Evolutionary conservation across 1,140 invertebrate genomes (phyloP).

Genomic region (Drosophila serrata): DNA sequence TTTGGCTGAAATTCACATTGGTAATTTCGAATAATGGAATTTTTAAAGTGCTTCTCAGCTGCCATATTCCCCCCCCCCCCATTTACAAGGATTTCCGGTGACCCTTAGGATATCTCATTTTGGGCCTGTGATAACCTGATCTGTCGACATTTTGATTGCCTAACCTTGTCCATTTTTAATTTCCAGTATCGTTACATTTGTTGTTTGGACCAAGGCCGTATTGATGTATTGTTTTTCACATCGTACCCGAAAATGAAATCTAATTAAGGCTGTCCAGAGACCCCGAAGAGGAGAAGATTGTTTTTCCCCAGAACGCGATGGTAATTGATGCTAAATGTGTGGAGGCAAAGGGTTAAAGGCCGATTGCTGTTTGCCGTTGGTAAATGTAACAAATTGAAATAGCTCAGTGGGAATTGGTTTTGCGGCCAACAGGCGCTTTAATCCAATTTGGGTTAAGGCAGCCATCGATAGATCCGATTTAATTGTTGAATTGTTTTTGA

Average conservation of each 20-base stretch:
- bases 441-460: conserved; percentile 55
- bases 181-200: conserved; percentile 20
- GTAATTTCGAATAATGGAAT: conserved; percentile 36
- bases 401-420: conserved; percentile 45
- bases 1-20: conserved; percentile 7
- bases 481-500: not conserved
- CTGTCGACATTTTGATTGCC: conserved; percentile 18
- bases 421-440: conserved; percentile 28
- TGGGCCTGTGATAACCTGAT: conserved; percentile 4
- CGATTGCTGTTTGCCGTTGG: conserved; percentile 31
- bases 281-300: conserved; percentile 21
- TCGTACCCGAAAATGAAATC: conserved; percentile 59
- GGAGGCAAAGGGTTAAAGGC: conserved; percentile 1
- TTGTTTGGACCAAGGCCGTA: conserved; percentile 16
- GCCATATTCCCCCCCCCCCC: not conserved
- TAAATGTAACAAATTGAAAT: conserved; percentile 68
- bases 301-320: conserved; percentile 28
- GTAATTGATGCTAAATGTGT: conserved; percentile 33
- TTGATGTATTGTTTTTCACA: conserved; percentile 52
- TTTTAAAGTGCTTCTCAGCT: conserved; percentile 17
- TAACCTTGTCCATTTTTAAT: conserved; percentile 50
- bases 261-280: conserved; percentile 53
- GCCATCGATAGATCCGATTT: conserved; percentile 2
- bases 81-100: not conserved
- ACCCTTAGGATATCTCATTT: not conserved